Conservation (phyloP, 2,888 invertebrate species). For the Mythimna vitellina region DNA sequence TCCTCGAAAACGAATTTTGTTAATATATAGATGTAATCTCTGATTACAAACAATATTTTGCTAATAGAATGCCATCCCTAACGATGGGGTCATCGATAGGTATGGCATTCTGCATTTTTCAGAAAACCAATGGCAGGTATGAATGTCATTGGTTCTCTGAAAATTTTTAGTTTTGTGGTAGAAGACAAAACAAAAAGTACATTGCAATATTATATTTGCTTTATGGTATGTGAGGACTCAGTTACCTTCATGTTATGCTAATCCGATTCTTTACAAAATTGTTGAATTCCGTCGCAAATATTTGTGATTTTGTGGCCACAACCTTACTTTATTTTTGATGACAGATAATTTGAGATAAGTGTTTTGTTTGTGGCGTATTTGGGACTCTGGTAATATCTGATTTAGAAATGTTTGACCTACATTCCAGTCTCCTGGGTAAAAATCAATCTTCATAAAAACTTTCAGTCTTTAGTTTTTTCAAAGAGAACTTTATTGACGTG, state of each 20-base stretch:
- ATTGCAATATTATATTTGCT: background rate
- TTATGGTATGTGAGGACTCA: background rate
- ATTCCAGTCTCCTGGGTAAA: no score
- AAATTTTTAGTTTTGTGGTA: background rate
- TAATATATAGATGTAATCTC: background rate
- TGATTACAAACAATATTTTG: background rate
- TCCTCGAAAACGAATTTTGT: background rate
- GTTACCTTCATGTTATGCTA: background rate
- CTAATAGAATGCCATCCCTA: background rate
- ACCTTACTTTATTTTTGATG: background rate
- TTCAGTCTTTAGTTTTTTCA: no score
- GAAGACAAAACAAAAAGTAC: background rate
- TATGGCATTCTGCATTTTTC: no score
- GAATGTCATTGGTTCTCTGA: background rate
- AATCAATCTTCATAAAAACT: no score
- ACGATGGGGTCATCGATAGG: no score
- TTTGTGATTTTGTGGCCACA: slow-evolving; percentile 9
- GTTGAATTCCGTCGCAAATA: background rate
- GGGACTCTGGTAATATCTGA: no score
- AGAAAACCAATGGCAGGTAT: no score
- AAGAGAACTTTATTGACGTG: background rate
- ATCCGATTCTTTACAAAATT: background rate
- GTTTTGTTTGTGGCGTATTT: no score
- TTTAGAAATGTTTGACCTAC: no score
- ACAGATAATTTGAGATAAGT: background rate